Evolutionary conservation across 2,797 vertebrate genomes (phyloP).

Genomic region (Pteronotus mesoamericanus): DNA sequence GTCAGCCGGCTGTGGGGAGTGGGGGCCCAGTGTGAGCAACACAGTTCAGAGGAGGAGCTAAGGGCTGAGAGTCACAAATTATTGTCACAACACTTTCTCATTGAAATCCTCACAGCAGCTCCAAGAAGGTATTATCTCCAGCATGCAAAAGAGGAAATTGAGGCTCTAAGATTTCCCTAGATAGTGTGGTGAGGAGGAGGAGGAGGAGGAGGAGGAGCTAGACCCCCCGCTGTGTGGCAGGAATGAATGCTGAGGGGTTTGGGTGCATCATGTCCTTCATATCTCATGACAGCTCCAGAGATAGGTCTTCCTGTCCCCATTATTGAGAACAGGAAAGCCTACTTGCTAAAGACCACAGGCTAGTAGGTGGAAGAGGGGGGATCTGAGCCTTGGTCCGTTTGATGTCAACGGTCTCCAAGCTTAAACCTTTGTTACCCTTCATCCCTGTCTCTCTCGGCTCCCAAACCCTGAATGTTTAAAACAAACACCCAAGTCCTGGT

Average conservation of each 20-base stretch:
- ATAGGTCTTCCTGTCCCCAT: not conserved
- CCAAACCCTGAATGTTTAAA: not conserved
- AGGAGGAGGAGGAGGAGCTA: not conserved
- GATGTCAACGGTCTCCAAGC: not conserved
- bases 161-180: not conserved
- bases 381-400: not conserved
- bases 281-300: not conserved
- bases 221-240: not conserved
- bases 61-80: not conserved
- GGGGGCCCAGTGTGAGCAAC: not conserved
- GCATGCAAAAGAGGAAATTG: not conserved
- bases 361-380: not conserved
- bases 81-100: not conserved
- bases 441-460: not conserved
- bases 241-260: not conserved
- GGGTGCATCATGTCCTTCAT: not conserved
- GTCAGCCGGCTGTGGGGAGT: not conserved
- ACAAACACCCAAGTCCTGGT: slow-evolving; percentile 39
- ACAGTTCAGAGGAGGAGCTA: not conserved
- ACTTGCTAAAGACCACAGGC: not conserved
- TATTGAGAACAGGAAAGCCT: not conserved
- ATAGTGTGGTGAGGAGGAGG: not conserved
- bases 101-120: not conserved
- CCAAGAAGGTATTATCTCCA: not conserved
- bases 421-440: not conserved